A percentile compares a stretch with the other conserved stretches of the same genome.
phyloP scores from a whole-genome alignment of 1,140 invertebrate genomes.

The Philaenus spumarius region DNA sequence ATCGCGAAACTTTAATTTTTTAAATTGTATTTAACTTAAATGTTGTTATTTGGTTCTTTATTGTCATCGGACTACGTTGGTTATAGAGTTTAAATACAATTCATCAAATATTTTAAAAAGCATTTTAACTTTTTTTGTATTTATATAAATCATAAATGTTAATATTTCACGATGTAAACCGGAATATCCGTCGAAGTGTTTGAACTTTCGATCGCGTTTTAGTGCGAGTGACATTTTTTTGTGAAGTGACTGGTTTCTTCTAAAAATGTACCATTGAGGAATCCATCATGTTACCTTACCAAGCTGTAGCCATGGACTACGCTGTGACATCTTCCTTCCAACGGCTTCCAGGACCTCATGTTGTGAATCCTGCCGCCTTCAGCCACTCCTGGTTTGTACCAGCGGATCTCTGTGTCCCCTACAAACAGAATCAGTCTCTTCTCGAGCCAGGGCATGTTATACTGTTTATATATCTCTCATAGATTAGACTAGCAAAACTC shows the following conservation, averaged over 20 bases:
- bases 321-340: slow-evolving; percentile 63
- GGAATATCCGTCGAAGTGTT: background rate
- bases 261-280: background rate
- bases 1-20: too few relatives aligned
- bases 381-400: slow-evolving; percentile 90
- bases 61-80: too few relatives aligned
- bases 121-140: too few relatives aligned
- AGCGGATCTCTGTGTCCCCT: slow-evolving; percentile 79
- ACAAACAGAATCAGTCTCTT: slow-evolving; percentile 71
- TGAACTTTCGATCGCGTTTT: background rate
- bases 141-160: too few relatives aligned
- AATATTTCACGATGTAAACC: background rate
- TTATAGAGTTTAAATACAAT: too few relatives aligned
- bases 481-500: background rate
- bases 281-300: slow-evolving; percentile 70
- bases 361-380: slow-evolving; percentile 51
- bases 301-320: slow-evolving; percentile 83
- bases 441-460: slow-evolving; percentile 85
- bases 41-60: too few relatives aligned
- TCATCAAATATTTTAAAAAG: too few relatives aligned
- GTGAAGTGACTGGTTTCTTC: slow-evolving; percentile 5
- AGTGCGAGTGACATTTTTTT: background rate
- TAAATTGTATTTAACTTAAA: too few relatives aligned
- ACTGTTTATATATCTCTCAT: slow-evolving; percentile 45
- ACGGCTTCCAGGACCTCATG: slow-evolving; percentile 51